Evolutionary conservation across 2,888 invertebrate genomes (phyloP), one percentile per base, ranked within the genome.

Genomic region (Metacarcinus magister): DNA sequence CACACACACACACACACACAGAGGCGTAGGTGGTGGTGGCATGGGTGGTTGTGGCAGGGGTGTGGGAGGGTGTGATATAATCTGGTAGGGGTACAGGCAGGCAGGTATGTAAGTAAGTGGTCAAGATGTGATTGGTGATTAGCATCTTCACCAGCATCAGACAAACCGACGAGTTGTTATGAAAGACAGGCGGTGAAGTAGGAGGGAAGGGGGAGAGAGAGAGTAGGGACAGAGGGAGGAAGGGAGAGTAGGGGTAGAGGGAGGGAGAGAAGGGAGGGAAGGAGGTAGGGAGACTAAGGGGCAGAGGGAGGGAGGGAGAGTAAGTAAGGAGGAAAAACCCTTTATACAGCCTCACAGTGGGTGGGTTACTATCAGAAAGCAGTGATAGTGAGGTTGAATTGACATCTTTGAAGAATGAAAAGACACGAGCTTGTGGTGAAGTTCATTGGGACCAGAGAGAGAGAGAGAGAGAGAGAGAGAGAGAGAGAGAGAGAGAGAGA

Each of bases 1-100:
- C 60, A 67, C 60, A 67, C 60, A 67, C 60, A 67, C 60, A 67
- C 60, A 67, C 60, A 67, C 60, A 67, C 19, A 67, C 60, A 67
- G 4, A 23, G 60, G 60, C 60, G 60, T 23, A 23, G 60, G 60
- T 48, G 48, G 48, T 10, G 48, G 4, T 10, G 48, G 13, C 4
- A n/a, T n/a, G n/a, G 48, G 48, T 13, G 13, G 48, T 7, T 0
- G 48, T 0, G 48, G 1, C 1, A 48, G 48, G 13, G 48, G 13
- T 7, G 48, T 10, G 48, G 48, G 60, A 67, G 16, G 60, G 19
- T 19, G 60, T 67, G 60, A 16, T 23, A 23, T 19, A 23, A 19
- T 67, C 4, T 67, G 48, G 1, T 3, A 48, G 48, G 13, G 13
- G 48, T 13, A 23, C 16, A 67, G 60, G 82, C 5, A 28, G 82